A percentile compares a stretch with the other conserved stretches of the same genome.
Conservation (phyloP, 1,140 invertebrate species). For the Brachionus rotundiformis region DNA sequence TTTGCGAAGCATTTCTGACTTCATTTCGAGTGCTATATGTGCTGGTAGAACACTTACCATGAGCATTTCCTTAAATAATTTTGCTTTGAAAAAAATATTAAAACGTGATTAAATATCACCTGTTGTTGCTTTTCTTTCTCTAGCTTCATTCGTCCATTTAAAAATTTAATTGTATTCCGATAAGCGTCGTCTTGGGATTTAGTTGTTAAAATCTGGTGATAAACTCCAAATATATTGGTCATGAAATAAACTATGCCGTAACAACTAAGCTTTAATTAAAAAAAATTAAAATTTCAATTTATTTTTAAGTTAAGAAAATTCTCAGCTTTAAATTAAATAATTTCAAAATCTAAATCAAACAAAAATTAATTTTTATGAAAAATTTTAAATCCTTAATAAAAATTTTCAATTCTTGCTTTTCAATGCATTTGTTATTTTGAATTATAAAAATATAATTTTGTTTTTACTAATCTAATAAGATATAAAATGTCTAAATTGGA, state of each 20-base stretch:
- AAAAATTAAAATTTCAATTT: too few relatives aligned
- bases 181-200: slow-evolving; percentile 38
- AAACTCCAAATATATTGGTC: slow-evolving; percentile 33
- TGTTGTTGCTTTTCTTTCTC: slow-evolving; percentile 49
- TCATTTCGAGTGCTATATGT: slow-evolving; percentile 44
- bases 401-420: too few relatives aligned
- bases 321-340: too few relatives aligned
- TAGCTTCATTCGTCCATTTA: slow-evolving; percentile 32
- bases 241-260: slow-evolving; percentile 32
- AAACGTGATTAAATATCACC: too few relatives aligned
- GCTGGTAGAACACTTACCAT: slow-evolving; percentile 48
- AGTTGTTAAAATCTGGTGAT: slow-evolving; percentile 24
- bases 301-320: too few relatives aligned
- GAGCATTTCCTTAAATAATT: slow-evolving; percentile 37
- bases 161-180: slow-evolving; percentile 42
- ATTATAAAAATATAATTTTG: too few relatives aligned
- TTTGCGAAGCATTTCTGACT: slow-evolving; percentile 17
- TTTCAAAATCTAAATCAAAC: too few relatives aligned
- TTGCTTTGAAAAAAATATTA: neutral
- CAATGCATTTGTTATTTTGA: too few relatives aligned
- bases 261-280: neutral
- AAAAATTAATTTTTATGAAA: too few relatives aligned
- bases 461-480: too few relatives aligned
- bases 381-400: too few relatives aligned
- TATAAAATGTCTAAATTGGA: too few relatives aligned